Conservation (phyloP, 2,113 vertebrate species). For the Phalacrocorax pelagicus region DNA sequence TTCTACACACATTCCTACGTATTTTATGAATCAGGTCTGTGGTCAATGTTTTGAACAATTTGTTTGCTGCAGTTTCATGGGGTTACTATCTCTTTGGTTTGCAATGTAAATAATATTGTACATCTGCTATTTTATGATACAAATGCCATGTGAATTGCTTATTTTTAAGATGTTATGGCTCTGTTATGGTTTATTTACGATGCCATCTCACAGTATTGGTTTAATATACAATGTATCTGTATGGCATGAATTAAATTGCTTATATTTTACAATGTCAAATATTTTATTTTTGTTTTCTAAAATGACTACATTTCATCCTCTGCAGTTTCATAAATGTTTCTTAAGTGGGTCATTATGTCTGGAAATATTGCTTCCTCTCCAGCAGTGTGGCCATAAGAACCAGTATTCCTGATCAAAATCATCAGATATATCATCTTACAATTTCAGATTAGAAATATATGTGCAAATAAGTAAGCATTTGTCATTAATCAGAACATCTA, state of each 20-base stretch:
- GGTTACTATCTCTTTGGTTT: slow-evolving; percentile 61
- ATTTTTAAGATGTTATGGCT: slow-evolving; percentile 60
- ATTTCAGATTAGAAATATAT: slow-evolving; percentile 57
- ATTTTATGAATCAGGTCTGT: slow-evolving; percentile 70
- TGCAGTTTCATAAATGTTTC: slow-evolving; percentile 47
- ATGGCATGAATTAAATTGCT: slow-evolving; percentile 69
- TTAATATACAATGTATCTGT: slow-evolving; percentile 59
- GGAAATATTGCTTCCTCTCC: slow-evolving; percentile 46
- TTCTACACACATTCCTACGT: background rate
- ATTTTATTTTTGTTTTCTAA: slow-evolving; percentile 57
- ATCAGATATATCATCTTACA: slow-evolving; percentile 38
- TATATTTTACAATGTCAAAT: slow-evolving; percentile 63
- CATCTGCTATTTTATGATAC: slow-evolving; percentile 69
- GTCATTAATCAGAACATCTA: slow-evolving; percentile 21
- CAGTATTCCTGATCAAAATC: slow-evolving; percentile 35
- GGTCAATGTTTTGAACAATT: slow-evolving; percentile 22
- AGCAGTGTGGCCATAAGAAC: slow-evolving; percentile 34
- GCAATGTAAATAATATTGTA: slow-evolving; percentile 72
- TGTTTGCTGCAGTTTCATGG: slow-evolving; percentile 52
- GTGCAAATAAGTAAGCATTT: slow-evolving; percentile 60
- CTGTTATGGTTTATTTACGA: slow-evolving; percentile 52
- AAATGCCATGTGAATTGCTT: slow-evolving; percentile 63
- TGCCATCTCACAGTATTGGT: slow-evolving; percentile 47
- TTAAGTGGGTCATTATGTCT: slow-evolving; percentile 52
- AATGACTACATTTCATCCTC: slow-evolving; percentile 43